Evolutionary conservation across 2,888 invertebrate species (phyloP), one percentile per base, ranked within the genome.

Genomic region (Sericinus montela): DNA sequence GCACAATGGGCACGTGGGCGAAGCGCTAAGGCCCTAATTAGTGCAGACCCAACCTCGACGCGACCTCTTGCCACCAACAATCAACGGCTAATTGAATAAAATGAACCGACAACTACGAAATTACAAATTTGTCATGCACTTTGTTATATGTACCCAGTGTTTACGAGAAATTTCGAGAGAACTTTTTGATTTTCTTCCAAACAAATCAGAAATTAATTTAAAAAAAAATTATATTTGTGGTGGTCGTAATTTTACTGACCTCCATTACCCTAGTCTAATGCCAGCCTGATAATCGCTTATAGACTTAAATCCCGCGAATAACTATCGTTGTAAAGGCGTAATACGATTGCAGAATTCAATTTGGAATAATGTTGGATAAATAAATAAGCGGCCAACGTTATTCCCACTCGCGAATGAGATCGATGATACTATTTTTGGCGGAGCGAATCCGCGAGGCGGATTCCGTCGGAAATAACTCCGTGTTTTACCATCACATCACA

Each of bases 71-170:
- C 65, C 79, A 73, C 79, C 57, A 63, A 65, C 86, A 84, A 83
- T 84, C 81, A 83, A 73, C 75, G 71, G 64, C 57, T 80, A 80
- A 87, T 85, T 82, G 78, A 76, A 83, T 84, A 76, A 84, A 86
- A 76, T 78, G 74, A 68, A 63, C 81, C 81, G 83, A 73, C 76
- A 69, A 63, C 60, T 67, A 62, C 67, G 65, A 58, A 75, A 78
- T 71, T 63, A 11, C 29, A 15, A 41, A 41, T 41, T 30, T 30
- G n/a, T 29, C 8, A 16, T 30, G 15, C 11, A 14, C 41, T 19
- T 30, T n/a, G 15, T 16, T 4, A n/a, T 13, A 3, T 2, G 6
- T 32, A 6, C 32, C 10, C 4, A 3, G 9, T 29, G 11, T 32
- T n/a, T 11, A 32, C 32, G 7, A 11, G 11, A 6, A 32, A 32